Evolutionary conservation across 1,140 invertebrate genomes (phyloP).

Genomic region (Bombus superbus): DNA sequence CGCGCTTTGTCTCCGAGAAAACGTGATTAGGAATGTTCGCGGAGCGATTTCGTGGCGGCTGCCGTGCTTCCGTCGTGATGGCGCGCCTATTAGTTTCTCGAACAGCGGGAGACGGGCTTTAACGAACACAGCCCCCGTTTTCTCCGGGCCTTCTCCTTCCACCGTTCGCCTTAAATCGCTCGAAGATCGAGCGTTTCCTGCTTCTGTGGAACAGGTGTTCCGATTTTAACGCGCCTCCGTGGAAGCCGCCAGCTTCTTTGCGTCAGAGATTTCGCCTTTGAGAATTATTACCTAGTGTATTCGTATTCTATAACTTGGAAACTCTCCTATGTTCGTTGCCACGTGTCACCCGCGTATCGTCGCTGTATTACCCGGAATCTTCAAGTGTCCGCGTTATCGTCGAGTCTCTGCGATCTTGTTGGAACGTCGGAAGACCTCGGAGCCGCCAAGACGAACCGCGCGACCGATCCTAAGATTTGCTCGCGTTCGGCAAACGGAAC

Average conservation of each 20-base stretch:
- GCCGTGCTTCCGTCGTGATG: constrained; percentile 75
- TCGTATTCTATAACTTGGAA: no score
- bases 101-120: constrained; percentile 65
- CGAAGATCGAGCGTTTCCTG: neutral
- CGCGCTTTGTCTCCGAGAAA: constrained; percentile 59
- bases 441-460: no score
- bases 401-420: no score
- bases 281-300: no score
- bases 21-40: constrained; percentile 70
- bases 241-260: no score
- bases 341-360: no score
- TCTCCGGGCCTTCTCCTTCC: neutral
- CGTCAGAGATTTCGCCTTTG: neutral
- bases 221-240: neutral
- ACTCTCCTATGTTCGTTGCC: no score
- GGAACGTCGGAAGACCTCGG: no score
- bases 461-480: no score
- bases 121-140: constrained; percentile 64
- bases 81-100: constrained; percentile 65
- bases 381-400: no score
- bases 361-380: no score
- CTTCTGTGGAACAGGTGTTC: constrained; percentile 12
- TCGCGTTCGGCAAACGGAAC: no score
- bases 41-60: constrained; percentile 67
- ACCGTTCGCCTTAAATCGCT: neutral